A percentile compares a stretch with the other conserved stretches of the same genome.
phyloP scores from a whole-genome alignment of 2,888 invertebrate species.

The Dicranocentrus wangi region DNA sequence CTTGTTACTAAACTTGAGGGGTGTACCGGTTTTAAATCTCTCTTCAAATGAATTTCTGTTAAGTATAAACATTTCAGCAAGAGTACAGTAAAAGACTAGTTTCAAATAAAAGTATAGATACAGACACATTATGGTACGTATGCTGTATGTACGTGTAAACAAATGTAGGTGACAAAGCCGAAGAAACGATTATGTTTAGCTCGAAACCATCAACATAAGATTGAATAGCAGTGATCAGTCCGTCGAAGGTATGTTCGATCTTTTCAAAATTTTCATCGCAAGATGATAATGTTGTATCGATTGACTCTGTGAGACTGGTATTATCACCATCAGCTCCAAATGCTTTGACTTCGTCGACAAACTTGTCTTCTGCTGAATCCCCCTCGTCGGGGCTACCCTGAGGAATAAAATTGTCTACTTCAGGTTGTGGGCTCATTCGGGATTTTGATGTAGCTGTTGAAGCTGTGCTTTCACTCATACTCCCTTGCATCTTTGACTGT shows the following conservation, averaged over 20 bases:
- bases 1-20: conserved; percentile 77
- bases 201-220: conserved; percentile 70
- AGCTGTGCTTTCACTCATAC: conserved; percentile 51
- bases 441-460: conserved; percentile 53
- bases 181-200: conserved; percentile 70
- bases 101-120: neutral
- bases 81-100: too few species aligned
- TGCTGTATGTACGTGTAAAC: conserved; percentile 71
- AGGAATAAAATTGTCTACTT: conserved; percentile 19
- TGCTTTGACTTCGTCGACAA: conserved; percentile 22
- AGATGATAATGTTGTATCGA: conserved; percentile 39
- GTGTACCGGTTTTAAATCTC: conserved; percentile 73
- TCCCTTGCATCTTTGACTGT: conserved; percentile 39
- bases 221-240: conserved; percentile 70
- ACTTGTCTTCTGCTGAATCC: conserved; percentile 15
- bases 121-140: conserved; percentile 5
- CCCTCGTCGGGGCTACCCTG: neutral
- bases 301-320: conserved; percentile 42
- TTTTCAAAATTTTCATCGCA: conserved; percentile 65
- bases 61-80: too few species aligned
- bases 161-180: conserved; percentile 70
- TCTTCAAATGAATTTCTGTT: conserved; percentile 74
- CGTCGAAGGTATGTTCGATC: conserved; percentile 68
- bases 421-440: conserved; percentile 45
- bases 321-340: conserved; percentile 41